Evolutionary conservation across 2,797 vertebrate genomes (phyloP), one percentile per base, ranked within the genome.

Genomic region (Enoplosus armatus): DNA sequence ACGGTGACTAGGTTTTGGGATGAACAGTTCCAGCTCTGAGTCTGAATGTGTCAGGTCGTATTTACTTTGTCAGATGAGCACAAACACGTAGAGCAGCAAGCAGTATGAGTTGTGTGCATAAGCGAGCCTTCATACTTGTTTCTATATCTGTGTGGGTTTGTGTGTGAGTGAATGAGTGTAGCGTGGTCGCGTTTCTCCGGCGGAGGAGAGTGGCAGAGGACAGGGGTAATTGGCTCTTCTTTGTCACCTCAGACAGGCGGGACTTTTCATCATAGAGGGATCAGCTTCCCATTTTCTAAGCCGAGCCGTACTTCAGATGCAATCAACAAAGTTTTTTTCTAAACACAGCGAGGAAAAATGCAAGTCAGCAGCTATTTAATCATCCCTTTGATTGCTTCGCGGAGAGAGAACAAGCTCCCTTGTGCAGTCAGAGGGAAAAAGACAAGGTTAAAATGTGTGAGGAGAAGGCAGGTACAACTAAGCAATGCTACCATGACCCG

Each of bases 301-400:
- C 88, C 4, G 22, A 10, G 63, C 78, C 73, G 77, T 86, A 88
- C 85, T 87, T 93, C 87, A 91, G 86, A 92, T 47, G 16, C 87
- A 92, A 90, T 89, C 89, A 94, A 93, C 84, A 92, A 91, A 86
- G 83, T 92, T 89, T 90, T 82, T 68, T 68, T 67, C 45, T 63
- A 85, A 90, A 87, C 33, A 85, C 60, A 20, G 58, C 48, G 77
- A 68, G 58, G 58, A 79, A 88, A 93, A 93, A 90, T 92, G 89
- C 90, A 93, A 94, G 92, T 95, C 92, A 95, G 92, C 93, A 93
- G 90, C 89, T 94, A 90, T 93, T 93, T 94, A 93, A 92, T 95
- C 87, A 93, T 82, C 71, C 83, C 77, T 91, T 87, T 94, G 88
- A 89, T 90, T 92, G 84, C 85, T 79, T 90, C 53, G 72, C 24